Percentiles rank a stretch among this genome's conserved stretches.
phyloP scores from a whole-genome alignment of 2,797 vertebrate genomes.

The Acipenser oxyrinchus region DNA sequence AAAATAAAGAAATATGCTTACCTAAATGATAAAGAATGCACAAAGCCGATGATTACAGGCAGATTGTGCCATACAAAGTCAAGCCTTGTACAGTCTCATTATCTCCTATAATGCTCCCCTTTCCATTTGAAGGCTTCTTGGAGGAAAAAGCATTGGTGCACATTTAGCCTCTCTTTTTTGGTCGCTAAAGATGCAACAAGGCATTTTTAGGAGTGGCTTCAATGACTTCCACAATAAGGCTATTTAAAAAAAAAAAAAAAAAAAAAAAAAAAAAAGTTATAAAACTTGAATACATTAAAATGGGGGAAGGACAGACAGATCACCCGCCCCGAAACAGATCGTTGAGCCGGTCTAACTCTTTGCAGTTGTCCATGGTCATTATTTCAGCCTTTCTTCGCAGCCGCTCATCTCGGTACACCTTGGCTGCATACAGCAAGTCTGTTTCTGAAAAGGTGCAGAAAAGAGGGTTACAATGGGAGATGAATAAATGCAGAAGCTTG shows the following conservation, averaged over 20 bases:
- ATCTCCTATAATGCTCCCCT: conserved; percentile 23
- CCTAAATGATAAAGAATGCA: too few species aligned
- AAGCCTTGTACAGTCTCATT: conserved; percentile 15
- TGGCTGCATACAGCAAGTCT: conserved; percentile 87
- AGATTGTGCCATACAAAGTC: neutral
- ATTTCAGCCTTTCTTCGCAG: conserved; percentile 87
- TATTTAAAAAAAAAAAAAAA: conserved; percentile 22
- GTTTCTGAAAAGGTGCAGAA: conserved; percentile 63
- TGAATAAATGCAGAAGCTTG: neutral
- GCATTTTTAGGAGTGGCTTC: conserved; percentile 28
- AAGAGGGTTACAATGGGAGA: neutral
- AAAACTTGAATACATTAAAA: conserved; percentile 19
- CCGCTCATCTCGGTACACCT: conserved; percentile 87
- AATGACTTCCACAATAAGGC: conserved; percentile 39
- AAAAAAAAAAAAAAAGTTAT: too few species aligned
- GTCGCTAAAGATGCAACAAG: conserved; percentile 34
- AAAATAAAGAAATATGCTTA: too few species aligned
- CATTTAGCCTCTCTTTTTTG: conserved; percentile 22
- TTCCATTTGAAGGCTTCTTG: neutral
- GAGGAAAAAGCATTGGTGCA: neutral
- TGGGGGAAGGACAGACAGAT: conserved; percentile 30
- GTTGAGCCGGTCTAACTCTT: conserved; percentile 87
- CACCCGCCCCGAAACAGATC: conserved; percentile 87
- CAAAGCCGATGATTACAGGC: too few species aligned
- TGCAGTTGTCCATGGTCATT: conserved; percentile 94